phyloP scores from a whole-genome alignment of 1,140 invertebrate genomes.

The Hydropsyche tenuis region DNA sequence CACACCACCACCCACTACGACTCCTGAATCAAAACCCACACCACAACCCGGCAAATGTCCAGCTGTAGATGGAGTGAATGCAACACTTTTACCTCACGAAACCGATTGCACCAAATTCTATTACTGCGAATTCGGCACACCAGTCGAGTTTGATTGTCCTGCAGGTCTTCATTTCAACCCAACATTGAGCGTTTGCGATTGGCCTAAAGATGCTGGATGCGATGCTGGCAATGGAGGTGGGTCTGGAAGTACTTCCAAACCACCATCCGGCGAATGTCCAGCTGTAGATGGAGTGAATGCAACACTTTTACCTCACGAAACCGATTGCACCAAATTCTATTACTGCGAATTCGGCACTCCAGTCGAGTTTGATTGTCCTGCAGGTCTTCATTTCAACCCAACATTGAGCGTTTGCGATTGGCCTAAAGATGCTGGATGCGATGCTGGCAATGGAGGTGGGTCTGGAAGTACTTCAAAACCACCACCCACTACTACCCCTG shows the following conservation, averaged over 20 bases:
- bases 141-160: slow-evolving; percentile 56
- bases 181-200: slow-evolving; percentile 19
- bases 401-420: neutral
- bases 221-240: neutral
- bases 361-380: slow-evolving; percentile 56
- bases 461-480: no score
- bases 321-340: slow-evolving; percentile 59
- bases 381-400: slow-evolving; percentile 57
- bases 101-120: slow-evolving; percentile 59
- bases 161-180: slow-evolving; percentile 57
- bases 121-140: slow-evolving; percentile 55
- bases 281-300: neutral
- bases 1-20: neutral
- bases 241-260: no score
- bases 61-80: neutral
- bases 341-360: slow-evolving; percentile 56
- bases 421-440: no score
- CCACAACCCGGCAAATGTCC: neutral
- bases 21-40: slow-evolving; percentile 51
- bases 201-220: slow-evolving; percentile 37
- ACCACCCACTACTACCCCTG: no score
- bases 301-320: slow-evolving; percentile 54
- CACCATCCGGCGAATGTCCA: neutral
- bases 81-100: slow-evolving; percentile 53
- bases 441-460: no score